A percentile compares a stretch with the other conserved stretches of the same genome.
These are phyloP conservation scores for Yoshiicerus persimilis DNA, from an alignment of 1,140 invertebrate genomes.

Conservation along the genomic window DNA sequence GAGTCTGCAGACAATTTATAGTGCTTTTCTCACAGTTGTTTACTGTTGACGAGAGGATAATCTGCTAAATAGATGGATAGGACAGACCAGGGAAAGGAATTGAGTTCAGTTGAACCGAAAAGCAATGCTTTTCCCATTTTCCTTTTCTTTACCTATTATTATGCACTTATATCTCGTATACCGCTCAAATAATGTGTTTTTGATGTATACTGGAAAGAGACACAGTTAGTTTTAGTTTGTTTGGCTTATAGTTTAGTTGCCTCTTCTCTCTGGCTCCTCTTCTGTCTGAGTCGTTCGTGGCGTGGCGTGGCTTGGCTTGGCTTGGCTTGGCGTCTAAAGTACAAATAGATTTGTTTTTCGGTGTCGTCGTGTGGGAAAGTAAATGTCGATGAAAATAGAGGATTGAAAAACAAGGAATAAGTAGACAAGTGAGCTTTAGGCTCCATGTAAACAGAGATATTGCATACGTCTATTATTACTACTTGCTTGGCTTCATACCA, in stretches of 20 bases:
- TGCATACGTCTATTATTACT: background rate
- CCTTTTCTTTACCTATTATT: background rate
- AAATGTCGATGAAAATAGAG: background rate
- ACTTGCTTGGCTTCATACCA: too few species aligned
- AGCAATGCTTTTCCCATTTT: background rate
- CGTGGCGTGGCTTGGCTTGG: too few species aligned
- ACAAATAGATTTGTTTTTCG: constrained; percentile 6
- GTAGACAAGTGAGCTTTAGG: background rate
- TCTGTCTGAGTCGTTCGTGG: background rate
- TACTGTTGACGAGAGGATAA: background rate
- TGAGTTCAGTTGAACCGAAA: background rate
- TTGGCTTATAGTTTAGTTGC: too few species aligned
- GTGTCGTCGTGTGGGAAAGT: background rate
- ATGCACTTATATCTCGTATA: background rate
- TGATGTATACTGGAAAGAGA: background rate
- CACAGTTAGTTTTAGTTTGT: background rate
- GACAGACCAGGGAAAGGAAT: background rate
- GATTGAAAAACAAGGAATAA: background rate
- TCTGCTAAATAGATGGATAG: background rate
- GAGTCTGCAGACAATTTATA: background rate
- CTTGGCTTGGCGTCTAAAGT: background rate
- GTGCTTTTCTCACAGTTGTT: background rate
- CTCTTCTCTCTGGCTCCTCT: background rate
- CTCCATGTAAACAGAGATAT: background rate
- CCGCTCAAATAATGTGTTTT: background rate